Percentiles rank a stretch among this genome's conserved stretches.
Conservation (phyloP, 37 sponge, comb jelly and placozoan genomes). For the Aphrocallistes beatrix region DNA sequence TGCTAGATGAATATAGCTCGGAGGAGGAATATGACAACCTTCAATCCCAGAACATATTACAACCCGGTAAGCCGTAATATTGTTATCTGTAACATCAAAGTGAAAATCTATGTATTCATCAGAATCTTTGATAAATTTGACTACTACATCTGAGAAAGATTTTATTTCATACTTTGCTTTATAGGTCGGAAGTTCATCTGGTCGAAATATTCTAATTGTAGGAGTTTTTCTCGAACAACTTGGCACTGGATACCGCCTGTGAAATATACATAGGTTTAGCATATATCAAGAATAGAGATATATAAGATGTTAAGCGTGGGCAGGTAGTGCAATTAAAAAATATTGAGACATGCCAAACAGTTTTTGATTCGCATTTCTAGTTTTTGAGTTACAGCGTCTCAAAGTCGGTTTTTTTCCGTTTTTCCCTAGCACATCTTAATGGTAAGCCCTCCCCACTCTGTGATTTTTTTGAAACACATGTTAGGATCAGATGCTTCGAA, state of each 20-base stretch:
- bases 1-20: neutral
- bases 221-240: neutral
- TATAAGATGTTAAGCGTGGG: no score
- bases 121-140: neutral
- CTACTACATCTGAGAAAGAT: neutral
- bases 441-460: no score
- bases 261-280: no score
- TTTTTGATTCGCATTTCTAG: no score
- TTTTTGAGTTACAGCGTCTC: no score
- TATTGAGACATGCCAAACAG: no score
- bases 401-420: no score
- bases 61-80: neutral
- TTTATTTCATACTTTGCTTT: neutral
- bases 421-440: no score
- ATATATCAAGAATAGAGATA: no score
- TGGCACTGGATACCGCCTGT: neutral
- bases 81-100: neutral
- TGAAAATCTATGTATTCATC: neutral
- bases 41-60: constrained; percentile 2
- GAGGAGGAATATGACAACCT: neutral
- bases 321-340: no score
- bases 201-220: neutral
- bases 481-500: no score
- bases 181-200: neutral
- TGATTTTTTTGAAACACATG: no score